phyloP scores from a whole-genome alignment of 2,113 vertebrate genomes.

The Scophthalmus maximus region DNA sequence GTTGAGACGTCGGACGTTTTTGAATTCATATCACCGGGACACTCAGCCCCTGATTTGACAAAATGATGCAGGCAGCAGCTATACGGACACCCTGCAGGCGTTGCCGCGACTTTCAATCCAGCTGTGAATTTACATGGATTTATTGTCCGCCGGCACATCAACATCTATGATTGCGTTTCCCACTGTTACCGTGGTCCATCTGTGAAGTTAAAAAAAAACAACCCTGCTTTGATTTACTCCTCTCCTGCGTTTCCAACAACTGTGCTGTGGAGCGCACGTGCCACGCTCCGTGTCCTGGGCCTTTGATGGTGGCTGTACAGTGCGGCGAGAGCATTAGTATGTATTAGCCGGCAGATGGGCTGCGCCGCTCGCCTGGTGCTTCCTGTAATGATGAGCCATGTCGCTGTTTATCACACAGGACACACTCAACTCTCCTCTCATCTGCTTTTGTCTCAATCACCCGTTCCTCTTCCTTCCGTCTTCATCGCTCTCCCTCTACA shows the following conservation, averaged over 20 bases:
- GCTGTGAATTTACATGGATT: constrained; percentile 20
- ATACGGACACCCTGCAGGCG: constrained; percentile 17
- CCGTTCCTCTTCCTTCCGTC: constrained; percentile 39
- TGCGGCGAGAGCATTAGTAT: constrained; percentile 63
- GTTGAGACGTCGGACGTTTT: constrained; percentile 26
- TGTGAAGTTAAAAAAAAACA: too few relatives aligned
- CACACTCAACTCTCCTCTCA: constrained; percentile 65
- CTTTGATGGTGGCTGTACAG: constrained; percentile 55
- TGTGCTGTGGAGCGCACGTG: constrained; percentile 9
- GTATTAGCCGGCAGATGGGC: constrained; percentile 76
- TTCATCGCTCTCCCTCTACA: constrained; percentile 29
- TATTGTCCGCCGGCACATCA: constrained; percentile 12
- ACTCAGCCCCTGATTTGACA: constrained; percentile 33
- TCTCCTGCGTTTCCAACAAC: constrained; percentile 13
- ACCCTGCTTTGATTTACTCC: constrained; percentile 35
- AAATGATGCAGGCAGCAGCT: constrained; percentile 16
- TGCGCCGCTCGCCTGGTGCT: constrained; percentile 63
- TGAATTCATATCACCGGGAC: constrained; percentile 33
- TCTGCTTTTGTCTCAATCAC: constrained; percentile 74
- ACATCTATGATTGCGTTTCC: constrained; percentile 32
- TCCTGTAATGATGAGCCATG: constrained; percentile 77
- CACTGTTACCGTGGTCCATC: not conserved
- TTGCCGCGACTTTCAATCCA: constrained; percentile 2
- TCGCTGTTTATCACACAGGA: constrained; percentile 75
- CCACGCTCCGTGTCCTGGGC: constrained; percentile 43